Percentiles rank a stretch among this genome's conserved stretches.
Conservation (phyloP, 2,888 invertebrate genomes). For the Ferrisia virgata region DNA sequence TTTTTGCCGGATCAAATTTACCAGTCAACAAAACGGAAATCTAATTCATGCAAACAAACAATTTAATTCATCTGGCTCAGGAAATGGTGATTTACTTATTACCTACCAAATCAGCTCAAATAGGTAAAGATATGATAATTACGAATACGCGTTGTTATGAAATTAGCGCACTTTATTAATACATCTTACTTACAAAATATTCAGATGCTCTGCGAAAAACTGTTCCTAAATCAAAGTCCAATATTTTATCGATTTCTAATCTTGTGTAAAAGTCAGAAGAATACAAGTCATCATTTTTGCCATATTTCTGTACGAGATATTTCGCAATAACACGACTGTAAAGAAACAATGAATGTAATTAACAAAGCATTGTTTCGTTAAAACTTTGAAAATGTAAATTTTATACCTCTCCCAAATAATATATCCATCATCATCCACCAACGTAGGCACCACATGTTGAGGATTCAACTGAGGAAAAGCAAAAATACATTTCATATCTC, state of each 20-base stretch:
- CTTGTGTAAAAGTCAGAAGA: slow-evolving; percentile 44
- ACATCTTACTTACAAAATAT: slow-evolving; percentile 46
- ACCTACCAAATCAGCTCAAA: no score
- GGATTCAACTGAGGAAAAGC: slow-evolving; percentile 47
- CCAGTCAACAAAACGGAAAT: slow-evolving; percentile 36
- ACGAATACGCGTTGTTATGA: no score
- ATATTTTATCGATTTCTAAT: slow-evolving; percentile 46
- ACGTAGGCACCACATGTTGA: slow-evolving; percentile 43
- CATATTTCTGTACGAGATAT: slow-evolving; percentile 46
- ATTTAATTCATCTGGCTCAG: not conserved
- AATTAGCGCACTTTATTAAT: no score
- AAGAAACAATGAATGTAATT: not conserved
- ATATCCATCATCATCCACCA: slow-evolving; percentile 45
- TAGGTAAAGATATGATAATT: no score
- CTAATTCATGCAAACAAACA: not conserved
- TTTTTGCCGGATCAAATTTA: slow-evolving; percentile 31
- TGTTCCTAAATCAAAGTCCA: slow-evolving; percentile 47
- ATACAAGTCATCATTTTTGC: slow-evolving; percentile 40
- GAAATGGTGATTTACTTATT: no score
- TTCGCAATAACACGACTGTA: slow-evolving; percentile 47
- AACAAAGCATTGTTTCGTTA: not conserved
- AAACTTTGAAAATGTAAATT: not conserved
- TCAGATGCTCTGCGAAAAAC: slow-evolving; percentile 46
- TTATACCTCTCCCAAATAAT: slow-evolving; percentile 47
- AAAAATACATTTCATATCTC: not conserved